A percentile compares a stretch with the other conserved stretches of the same genome.
Conservation (phyloP, 1,140 invertebrate species). For the Euura lappo region DNA sequence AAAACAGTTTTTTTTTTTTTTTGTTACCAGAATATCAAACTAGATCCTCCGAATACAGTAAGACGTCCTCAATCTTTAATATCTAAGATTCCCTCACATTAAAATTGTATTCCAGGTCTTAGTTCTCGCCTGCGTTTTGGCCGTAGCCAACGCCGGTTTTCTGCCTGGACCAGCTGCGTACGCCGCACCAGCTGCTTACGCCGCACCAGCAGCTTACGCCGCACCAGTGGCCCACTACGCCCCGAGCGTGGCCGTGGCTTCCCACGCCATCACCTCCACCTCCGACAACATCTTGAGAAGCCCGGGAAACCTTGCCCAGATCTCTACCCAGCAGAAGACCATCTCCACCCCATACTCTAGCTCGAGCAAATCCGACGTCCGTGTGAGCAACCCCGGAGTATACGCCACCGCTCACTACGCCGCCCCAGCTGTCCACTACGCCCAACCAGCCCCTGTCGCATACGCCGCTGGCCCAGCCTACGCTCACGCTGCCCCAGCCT, state of each 20-base stretch:
- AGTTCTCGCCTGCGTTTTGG: slow-evolving; percentile 54
- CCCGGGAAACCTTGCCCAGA: slow-evolving; percentile 67
- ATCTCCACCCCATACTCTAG: slow-evolving; percentile 74
- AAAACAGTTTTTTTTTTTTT: not conserved
- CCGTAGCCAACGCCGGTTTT: slow-evolving; percentile 48
- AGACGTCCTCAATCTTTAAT: not conserved
- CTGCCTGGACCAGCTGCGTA: slow-evolving; percentile 35
- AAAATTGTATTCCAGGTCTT: slow-evolving; percentile 55
- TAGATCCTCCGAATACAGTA: not conserved
- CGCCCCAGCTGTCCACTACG: not conserved
- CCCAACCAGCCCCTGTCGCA: slow-evolving; percentile 15
- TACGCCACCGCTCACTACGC: slow-evolving; percentile 30
- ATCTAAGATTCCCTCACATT: slow-evolving; percentile 29
- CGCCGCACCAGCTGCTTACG: slow-evolving; percentile 56
- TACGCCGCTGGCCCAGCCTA: slow-evolving; percentile 23
- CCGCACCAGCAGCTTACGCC: slow-evolving; percentile 26
- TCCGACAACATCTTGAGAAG: slow-evolving; percentile 68
- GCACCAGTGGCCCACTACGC: slow-evolving; percentile 21
- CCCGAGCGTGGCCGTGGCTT: slow-evolving; percentile 39
- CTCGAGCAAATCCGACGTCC: slow-evolving; percentile 67
- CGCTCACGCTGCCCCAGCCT: slow-evolving; percentile 15
- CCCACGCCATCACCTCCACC: slow-evolving; percentile 66
- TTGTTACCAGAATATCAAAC: not conserved
- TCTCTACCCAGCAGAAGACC: slow-evolving; percentile 69
- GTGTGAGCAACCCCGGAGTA: slow-evolving; percentile 65